Evolutionary conservation across 2,888 invertebrate species (phyloP), one percentile per base, ranked within the genome.

Genomic region (Crematogaster levior): DNA sequence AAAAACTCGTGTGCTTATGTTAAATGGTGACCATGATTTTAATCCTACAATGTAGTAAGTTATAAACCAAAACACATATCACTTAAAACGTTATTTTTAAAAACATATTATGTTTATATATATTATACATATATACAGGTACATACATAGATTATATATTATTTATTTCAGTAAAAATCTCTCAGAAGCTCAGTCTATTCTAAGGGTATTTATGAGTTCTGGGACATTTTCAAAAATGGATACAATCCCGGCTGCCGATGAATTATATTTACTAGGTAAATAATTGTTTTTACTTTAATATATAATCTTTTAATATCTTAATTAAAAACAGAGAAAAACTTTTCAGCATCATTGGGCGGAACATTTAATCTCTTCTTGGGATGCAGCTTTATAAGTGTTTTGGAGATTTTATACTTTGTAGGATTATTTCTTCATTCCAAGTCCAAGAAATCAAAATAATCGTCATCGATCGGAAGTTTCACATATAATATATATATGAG

Each of bases 301-400:
- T 58, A 77, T 34, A 51, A 9, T 15, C 18, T 40, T 56, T 56
- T 24, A 72, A 74, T 18, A 1, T 73, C 15, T 18, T 37, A 56
- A 53, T 48, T 43, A 30, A 58, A 46, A 60, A 4, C 30, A 43
- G 30, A 43, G 21, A 3, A 46, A 34, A 53, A 40, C 6, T n/a
- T 68, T 94, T 81, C 84, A 95, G 95, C 95, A 5, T 94, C 95
- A 0, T 92, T 95, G 82, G 95, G 95, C 18, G 95, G 94, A 72
- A 93, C 95, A n/a, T 95, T 95, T 85, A 94, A 94, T 46, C 90
- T 95, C 34, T 95, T 94, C 83, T 86, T 95, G 58, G 95, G 95
- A 5, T 94, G 94, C 88, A 94, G 95, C 85, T 92, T 95, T 79
- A 87, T 95, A 27, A 94, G 94, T 63, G 84, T 93, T 3, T 85